phyloP scores from a whole-genome alignment of 2,113 vertebrate genomes.

The Odontesthes bonariensis region DNA sequence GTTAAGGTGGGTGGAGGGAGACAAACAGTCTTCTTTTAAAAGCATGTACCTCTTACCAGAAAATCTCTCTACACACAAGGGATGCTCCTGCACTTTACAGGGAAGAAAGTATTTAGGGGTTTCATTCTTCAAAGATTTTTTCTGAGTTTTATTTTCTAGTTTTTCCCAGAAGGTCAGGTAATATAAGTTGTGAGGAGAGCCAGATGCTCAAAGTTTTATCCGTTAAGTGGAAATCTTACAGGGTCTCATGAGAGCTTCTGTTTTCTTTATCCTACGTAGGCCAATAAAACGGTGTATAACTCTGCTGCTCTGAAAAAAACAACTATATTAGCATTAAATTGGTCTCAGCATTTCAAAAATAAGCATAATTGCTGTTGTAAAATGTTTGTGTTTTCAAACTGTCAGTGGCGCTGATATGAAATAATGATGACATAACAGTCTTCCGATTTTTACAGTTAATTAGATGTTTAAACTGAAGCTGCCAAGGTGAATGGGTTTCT shows the following conservation, averaged over 20 bases:
- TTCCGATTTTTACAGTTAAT: slow-evolving; percentile 57
- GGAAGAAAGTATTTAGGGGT: slow-evolving; percentile 1
- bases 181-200: slow-evolving; percentile 10
- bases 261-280: neutral
- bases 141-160: slow-evolving; percentile 38
- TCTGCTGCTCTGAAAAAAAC: slow-evolving; percentile 4
- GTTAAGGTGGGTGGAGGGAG: slow-evolving; percentile 16
- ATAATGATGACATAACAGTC: slow-evolving; percentile 51
- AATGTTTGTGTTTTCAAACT: slow-evolving; percentile 30
- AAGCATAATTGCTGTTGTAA: slow-evolving; percentile 26
- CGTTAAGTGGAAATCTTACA: slow-evolving; percentile 11
- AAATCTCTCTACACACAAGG: slow-evolving; percentile 42
- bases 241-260: neutral
- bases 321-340: slow-evolving; percentile 21
- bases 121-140: slow-evolving; percentile 19
- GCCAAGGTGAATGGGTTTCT: slow-evolving; percentile 58
- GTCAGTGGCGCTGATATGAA: slow-evolving; percentile 41
- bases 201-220: slow-evolving; percentile 26
- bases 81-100: slow-evolving; percentile 3
- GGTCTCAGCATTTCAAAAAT: neutral
- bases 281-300: slow-evolving; percentile 21
- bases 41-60: slow-evolving; percentile 20
- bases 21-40: slow-evolving; percentile 34
- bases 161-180: neutral
- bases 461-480: slow-evolving; percentile 51